phyloP scores from a whole-genome alignment of 1,140 invertebrate genomes.

The Periplaneta americana region DNA sequence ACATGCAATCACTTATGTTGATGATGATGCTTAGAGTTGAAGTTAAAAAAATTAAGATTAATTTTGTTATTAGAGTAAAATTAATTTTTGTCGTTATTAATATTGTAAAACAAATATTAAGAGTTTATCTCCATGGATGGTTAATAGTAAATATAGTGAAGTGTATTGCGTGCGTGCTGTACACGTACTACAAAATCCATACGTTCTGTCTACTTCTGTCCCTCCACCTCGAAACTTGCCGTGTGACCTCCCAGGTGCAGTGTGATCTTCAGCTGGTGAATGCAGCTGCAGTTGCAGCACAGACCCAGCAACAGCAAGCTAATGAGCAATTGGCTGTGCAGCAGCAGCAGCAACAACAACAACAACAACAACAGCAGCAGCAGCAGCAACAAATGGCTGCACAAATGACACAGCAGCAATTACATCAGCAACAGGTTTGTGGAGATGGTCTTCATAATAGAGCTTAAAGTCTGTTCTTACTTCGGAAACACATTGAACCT shows the following conservation, averaged over 20 bases:
- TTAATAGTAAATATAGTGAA: neutral
- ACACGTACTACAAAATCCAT: neutral
- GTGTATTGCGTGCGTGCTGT: neutral
- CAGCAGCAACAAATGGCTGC: neutral
- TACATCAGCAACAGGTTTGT: slow-evolving; percentile 18
- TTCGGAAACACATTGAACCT: no score
- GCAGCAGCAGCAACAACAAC: slow-evolving; percentile 30
- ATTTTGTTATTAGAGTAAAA: no score
- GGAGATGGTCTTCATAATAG: no score
- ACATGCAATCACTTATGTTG: no score
- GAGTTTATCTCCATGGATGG: neutral
- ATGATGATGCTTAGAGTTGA: no score
- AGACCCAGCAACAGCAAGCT: slow-evolving; percentile 8
- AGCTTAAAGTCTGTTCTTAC: no score
- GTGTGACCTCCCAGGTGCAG: slow-evolving; percentile 24
- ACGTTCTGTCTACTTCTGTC: neutral
- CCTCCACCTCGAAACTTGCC: neutral
- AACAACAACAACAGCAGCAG: slow-evolving; percentile 37
- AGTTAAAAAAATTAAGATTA: no score
- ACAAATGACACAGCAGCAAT: neutral
- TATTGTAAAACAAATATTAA: no score
- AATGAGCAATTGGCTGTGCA: neutral
- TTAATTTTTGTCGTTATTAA: no score
- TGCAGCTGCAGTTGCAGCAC: slow-evolving; percentile 6
- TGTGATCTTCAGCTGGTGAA: slow-evolving; percentile 33